A percentile compares a stretch with the other conserved stretches of the same genome.
Conservation (phyloP, 2,888 invertebrate genomes). For the Sialis fuliginosa region DNA sequence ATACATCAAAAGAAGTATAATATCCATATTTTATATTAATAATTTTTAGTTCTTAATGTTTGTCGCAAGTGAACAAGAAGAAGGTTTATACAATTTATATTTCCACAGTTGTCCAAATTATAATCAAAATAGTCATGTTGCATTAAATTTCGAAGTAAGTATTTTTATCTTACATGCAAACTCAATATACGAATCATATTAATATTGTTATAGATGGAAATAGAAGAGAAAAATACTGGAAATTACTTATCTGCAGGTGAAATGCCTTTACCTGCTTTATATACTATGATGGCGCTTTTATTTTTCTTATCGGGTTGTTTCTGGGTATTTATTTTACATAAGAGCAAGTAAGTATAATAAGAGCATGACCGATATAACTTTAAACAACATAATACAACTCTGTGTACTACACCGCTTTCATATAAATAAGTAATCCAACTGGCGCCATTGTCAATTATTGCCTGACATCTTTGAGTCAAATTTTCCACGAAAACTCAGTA, state of each 20-base stretch:
- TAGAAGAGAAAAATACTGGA: constrained; percentile 69
- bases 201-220: constrained; percentile 44
- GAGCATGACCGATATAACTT: neutral
- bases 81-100: constrained; percentile 86
- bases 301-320: constrained; percentile 80
- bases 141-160: constrained; percentile 54
- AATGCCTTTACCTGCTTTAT: constrained; percentile 85
- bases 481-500: too few species aligned
- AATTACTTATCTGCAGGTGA: constrained; percentile 91
- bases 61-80: constrained; percentile 56
- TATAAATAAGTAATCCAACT: neutral
- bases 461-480: too few species aligned
- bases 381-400: constrained; percentile 5
- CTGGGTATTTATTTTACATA: constrained; percentile 79
- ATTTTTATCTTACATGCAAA: constrained; percentile 1
- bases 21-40: constrained; percentile 4
- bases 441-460: neutral
- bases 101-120: constrained; percentile 85
- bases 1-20: neutral
- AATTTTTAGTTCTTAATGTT: constrained; percentile 54
- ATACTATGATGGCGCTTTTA: constrained; percentile 77
- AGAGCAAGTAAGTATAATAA: constrained; percentile 39
- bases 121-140: constrained; percentile 26
- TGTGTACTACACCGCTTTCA: neutral
- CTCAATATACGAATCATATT: neutral